A percentile compares a stretch with the other conserved stretches of the same genome.
Conservation (phyloP, 2,113 vertebrate species). For the Rhinoptilus africanus region DNA sequence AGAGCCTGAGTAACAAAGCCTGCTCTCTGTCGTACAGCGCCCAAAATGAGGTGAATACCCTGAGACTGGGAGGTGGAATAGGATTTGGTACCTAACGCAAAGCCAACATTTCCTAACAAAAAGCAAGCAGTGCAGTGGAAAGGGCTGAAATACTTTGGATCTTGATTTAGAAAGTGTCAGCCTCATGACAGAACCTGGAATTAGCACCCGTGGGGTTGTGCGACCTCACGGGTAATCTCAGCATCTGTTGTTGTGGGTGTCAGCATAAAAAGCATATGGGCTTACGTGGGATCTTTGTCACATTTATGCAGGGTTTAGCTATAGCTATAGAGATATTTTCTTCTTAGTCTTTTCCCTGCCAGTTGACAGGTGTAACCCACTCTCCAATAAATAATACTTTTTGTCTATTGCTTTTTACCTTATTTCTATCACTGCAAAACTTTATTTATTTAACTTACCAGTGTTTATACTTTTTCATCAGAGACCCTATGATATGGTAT, state of each 20-base stretch:
- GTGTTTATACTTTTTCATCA: not conserved
- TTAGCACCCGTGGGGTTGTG: not conserved
- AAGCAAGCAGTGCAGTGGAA: not conserved
- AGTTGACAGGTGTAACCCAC: not conserved
- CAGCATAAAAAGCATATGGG: not conserved
- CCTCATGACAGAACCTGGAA: not conserved
- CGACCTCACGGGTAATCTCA: not conserved
- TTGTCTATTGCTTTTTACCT: not conserved
- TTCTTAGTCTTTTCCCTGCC: not conserved
- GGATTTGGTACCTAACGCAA: not conserved
- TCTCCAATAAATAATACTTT: not conserved
- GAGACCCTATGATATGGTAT: not conserved
- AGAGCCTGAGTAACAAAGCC: not conserved
- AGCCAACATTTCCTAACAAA: not conserved
- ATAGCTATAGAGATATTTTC: not conserved
- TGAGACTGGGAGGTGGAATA: not conserved
- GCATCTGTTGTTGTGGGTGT: not conserved
- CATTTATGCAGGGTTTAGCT: not conserved
- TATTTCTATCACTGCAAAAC: not conserved
- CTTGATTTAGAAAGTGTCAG: not conserved
- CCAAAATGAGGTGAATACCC: not conserved
- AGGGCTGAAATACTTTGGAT: not conserved
- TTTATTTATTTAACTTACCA: not conserved
- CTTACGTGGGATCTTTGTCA: not conserved
- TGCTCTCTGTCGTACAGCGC: not conserved